Evolutionary conservation across 2,888 invertebrate species (phyloP).

Genomic region (Muscina levida): DNA sequence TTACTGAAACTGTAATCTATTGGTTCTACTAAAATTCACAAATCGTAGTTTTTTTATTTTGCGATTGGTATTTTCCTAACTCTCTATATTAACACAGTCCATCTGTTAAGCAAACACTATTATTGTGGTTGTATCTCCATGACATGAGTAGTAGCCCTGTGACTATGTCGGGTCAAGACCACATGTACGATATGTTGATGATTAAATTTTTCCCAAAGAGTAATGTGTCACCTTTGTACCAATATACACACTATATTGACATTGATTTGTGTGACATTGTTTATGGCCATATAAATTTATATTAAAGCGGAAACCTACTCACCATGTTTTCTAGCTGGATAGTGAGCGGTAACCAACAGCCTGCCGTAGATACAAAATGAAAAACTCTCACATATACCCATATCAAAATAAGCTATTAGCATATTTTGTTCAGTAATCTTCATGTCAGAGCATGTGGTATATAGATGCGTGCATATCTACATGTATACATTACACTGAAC

Average conservation of each 20-base stretch:
- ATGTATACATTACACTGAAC: background rate
- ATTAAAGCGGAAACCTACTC: conserved; percentile 6
- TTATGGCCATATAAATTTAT: conserved; percentile 5
- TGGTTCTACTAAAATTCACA: too few relatives aligned
- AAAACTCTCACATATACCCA: background rate
- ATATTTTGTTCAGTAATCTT: background rate
- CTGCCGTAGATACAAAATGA: background rate
- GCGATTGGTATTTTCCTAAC: too few relatives aligned
- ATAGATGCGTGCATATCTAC: background rate
- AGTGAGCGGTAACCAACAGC: background rate
- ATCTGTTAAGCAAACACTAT: too few relatives aligned
- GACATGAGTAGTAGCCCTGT: too few relatives aligned
- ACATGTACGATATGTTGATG: too few relatives aligned
- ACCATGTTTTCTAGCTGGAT: background rate
- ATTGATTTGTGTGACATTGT: conserved; percentile 17
- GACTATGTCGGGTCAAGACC: too few relatives aligned
- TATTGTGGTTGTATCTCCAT: too few relatives aligned
- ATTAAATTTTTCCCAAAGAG: too few relatives aligned
- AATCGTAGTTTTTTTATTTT: too few relatives aligned
- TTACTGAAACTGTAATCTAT: too few relatives aligned
- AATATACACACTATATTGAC: background rate
- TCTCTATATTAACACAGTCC: too few relatives aligned
- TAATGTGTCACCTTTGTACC: too few relatives aligned
- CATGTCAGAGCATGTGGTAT: background rate
- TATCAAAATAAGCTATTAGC: background rate